phyloP scores from a whole-genome alignment of 2,797 vertebrate genomes.

The Danio jaintianensis region DNA sequence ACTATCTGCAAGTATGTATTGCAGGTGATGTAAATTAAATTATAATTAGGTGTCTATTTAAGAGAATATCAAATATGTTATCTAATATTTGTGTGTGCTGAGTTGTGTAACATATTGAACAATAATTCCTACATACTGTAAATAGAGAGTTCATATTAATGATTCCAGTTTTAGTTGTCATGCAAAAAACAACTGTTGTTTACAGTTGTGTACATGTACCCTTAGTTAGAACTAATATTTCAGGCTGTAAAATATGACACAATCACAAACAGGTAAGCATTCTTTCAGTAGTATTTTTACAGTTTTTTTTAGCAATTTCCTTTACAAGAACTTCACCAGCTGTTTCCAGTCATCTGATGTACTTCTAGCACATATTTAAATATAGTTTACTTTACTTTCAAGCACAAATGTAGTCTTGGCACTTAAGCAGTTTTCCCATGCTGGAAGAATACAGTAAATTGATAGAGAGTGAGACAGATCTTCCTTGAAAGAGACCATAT shows the following conservation, averaged over 20 bases:
- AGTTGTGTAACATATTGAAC: no score
- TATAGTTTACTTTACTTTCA: slow-evolving; percentile 1
- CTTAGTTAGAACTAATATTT: not conserved
- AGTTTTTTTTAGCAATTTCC: not conserved
- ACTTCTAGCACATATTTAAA: slow-evolving; percentile 10
- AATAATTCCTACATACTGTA: no score
- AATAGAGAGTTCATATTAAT: no score
- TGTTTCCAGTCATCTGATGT: not conserved
- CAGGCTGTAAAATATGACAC: slow-evolving; percentile 7
- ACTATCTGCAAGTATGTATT: no score
- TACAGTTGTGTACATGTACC: no score
- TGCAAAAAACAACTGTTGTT: no score
- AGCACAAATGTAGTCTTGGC: slow-evolving; percentile 16
- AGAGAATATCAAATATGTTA: no score
- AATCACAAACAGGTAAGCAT: not conserved
- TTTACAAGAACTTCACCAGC: not conserved
- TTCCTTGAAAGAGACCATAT: slow-evolving; percentile 79
- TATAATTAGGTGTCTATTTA: no score
- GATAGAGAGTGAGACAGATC: slow-evolving; percentile 66
- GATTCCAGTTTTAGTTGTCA: no score
- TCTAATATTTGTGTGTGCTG: no score
- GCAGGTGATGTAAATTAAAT: no score
- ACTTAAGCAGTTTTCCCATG: slow-evolving; percentile 12
- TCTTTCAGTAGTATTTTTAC: not conserved
- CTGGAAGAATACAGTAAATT: slow-evolving; percentile 16